Conservation (phyloP, 1,140 invertebrate genomes). For the Ostrea denselamellosa region DNA sequence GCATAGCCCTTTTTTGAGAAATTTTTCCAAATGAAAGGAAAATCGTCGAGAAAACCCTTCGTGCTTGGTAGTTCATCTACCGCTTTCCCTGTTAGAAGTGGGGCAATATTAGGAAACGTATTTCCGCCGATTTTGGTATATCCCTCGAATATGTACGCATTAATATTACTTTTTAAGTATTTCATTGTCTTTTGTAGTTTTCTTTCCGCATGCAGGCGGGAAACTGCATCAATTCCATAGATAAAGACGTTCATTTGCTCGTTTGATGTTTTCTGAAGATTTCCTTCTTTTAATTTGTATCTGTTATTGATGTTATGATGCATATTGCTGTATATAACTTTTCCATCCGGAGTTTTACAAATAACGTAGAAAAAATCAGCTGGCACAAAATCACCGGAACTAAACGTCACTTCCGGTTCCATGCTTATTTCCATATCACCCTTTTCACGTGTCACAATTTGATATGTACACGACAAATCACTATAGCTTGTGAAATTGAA, state of each 20-base stretch:
- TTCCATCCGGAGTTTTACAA: neutral
- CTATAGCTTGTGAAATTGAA: neutral
- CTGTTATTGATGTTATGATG: slow-evolving; percentile 41
- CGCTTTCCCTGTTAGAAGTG: slow-evolving; percentile 84
- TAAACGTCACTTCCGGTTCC: slow-evolving; percentile 9
- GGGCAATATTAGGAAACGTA: slow-evolving; percentile 89
- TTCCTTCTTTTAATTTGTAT: neutral
- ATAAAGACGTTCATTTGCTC: slow-evolving; percentile 58
- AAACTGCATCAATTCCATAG: slow-evolving; percentile 65
- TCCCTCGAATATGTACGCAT: slow-evolving; percentile 86
- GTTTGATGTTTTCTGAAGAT: neutral
- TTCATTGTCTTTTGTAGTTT: slow-evolving; percentile 60
- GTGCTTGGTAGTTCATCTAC: slow-evolving; percentile 41
- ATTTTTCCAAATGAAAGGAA: slow-evolving; percentile 70
- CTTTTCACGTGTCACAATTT: slow-evolving; percentile 2
- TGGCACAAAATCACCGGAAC: neutral
- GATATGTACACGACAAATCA: slow-evolving; percentile 8
- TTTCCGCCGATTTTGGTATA: slow-evolving; percentile 92
- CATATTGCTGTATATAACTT: slow-evolving; percentile 22
- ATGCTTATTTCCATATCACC: neutral
- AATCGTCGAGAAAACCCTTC: slow-evolving; percentile 46
- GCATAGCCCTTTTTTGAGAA: slow-evolving; percentile 84
- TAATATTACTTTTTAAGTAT: slow-evolving; percentile 78
- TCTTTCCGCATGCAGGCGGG: slow-evolving; percentile 57
- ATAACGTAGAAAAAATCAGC: neutral